phyloP scores from a whole-genome alignment of 2,797 vertebrate genomes.

The Triplophysa bombifrons region DNA sequence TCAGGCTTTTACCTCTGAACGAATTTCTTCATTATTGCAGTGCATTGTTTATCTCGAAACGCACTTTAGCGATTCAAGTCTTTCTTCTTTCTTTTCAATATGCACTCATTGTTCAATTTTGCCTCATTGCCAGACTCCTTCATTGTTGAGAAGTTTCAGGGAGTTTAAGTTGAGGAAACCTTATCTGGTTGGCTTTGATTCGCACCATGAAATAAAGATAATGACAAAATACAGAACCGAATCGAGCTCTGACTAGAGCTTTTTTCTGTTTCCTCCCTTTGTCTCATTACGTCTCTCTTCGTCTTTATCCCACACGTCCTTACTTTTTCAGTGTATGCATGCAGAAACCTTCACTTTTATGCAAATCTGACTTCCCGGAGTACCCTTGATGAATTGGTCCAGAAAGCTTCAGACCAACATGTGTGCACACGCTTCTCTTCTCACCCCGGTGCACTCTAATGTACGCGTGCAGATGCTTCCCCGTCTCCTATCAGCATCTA shows the following conservation, averaged over 20 bases:
- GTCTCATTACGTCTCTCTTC: neutral
- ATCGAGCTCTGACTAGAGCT: neutral
- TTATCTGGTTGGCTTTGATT: neutral
- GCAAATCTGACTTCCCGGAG: slow-evolving; percentile 6
- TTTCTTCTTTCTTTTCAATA: neutral
- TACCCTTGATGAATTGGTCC: slow-evolving; percentile 18
- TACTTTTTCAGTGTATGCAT: slow-evolving; percentile 14
- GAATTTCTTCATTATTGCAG: neutral
- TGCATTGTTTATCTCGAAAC: neutral
- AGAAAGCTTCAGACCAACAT: slow-evolving; percentile 46
- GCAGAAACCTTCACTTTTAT: slow-evolving; percentile 21
- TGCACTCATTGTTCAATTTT: neutral
- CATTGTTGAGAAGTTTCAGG: slow-evolving; percentile 1
- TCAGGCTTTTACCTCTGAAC: neutral
- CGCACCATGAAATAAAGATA: neutral
- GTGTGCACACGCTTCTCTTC: slow-evolving; percentile 44
- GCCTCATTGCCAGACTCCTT: neutral
- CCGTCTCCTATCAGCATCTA: slow-evolving; percentile 1
- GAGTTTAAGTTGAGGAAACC: slow-evolving; percentile 1
- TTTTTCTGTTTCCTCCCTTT: slow-evolving; percentile 26
- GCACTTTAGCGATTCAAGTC: neutral
- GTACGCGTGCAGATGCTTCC: slow-evolving; percentile 34
- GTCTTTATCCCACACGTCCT: slow-evolving; percentile 1
- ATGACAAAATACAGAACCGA: slow-evolving; percentile 10
- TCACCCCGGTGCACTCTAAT: slow-evolving; percentile 54